Evolutionary conservation across 1,140 invertebrate genomes (phyloP), one percentile per base, ranked within the genome.

Genomic region (Trachymyrmex septentrionalis): DNA sequence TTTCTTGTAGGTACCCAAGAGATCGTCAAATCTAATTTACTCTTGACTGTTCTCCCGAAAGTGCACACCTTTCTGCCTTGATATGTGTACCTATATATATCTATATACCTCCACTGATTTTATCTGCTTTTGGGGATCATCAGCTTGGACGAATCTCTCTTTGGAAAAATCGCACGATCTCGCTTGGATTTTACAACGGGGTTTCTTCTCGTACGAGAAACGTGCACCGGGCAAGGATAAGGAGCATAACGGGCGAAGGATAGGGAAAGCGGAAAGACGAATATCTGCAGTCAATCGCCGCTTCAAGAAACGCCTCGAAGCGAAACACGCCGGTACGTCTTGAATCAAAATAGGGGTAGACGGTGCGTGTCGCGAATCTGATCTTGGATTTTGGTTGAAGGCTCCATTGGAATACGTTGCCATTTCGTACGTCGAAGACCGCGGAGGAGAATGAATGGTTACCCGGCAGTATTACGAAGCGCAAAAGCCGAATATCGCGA

Each of bases 1-100:
- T 84, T 84, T 84, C 27, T 73, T 63, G 69, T 38, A 38, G 34
- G 34, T 75, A 84, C 55, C 55, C 55, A 34, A 6, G 80, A 84
- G 69, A 84, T 84, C 69, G 38, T 84, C 80, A 84, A 84, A 84
- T 84, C 69, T 84, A 84, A 84, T 84, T 75, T 84, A 82, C 67
- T 82, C 53, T 82, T 82, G 61, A 84, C 69, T 61, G 66, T 75
- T 75, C 55, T 84, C 24, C 14, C 24, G 55, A 5, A 84, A 57
- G 27, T 27, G 67, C 67, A n/a, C 53, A 48, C 14, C 24, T 48
- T 12, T 59, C 24, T 27, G 44, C 16, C 4, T 3, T 21, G 24
- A 48, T 30, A 59, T 71, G 38, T 55, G 12, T 55, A 57, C 3
- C 10, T 53, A 69, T 38, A 19, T 66, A 34, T 24, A 4, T 38